Base-by-base conservation (phyloP, 2,888 invertebrate species). In the Heliconius ethilla region DNA sequence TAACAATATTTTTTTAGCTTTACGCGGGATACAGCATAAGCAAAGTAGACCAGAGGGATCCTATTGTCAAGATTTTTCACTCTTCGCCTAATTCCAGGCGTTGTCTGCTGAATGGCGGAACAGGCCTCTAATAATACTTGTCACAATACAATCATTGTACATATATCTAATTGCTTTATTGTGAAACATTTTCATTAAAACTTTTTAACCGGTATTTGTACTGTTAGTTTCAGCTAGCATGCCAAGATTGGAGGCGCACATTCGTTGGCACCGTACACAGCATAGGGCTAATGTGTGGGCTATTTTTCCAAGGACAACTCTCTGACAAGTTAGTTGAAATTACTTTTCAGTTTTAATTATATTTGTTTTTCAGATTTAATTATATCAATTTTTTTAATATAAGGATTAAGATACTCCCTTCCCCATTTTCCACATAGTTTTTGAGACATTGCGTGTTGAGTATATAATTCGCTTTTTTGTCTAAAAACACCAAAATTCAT, bases 261-360 rank as follows among this genome's bases (percentile, higher is more conserved):
- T 83, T 94, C 67, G 90, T 94, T 66, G 95, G 95, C 29, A 94
- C 94, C 11, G 86, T 95, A 22, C 95, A 95, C 84, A 95, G 94
- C 81, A 84, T 94, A 62, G 96, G 95, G 3, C 94, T 95, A 81
- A 94, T 95, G 83, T 86, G 95, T 55, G 95, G 95, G 7, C 86
- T 95, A 25, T 93, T 95, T 45, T 87, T 95, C 62, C 90, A 95
- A 69, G 96, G 96, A 78, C 90, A 94, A 63, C 82, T 95, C 73
- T 96, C 96, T 40, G 96, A 96, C 86, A 95, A 84, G 81, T 85
- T 83, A 62, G 82, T 81, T 62, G 11, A 0, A 77, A 69, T 45
- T 73, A 55, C 63, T 66, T 75, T 75, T 29, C 51, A 25, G 51
- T 66, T 75, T 29, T 27, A 27, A 59, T 72, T 55, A 25, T 18